Percentiles rank a stretch among this genome's conserved stretches.
Conservation (phyloP, 2,888 invertebrate species). For the Melangyna quadrimaculata region DNA sequence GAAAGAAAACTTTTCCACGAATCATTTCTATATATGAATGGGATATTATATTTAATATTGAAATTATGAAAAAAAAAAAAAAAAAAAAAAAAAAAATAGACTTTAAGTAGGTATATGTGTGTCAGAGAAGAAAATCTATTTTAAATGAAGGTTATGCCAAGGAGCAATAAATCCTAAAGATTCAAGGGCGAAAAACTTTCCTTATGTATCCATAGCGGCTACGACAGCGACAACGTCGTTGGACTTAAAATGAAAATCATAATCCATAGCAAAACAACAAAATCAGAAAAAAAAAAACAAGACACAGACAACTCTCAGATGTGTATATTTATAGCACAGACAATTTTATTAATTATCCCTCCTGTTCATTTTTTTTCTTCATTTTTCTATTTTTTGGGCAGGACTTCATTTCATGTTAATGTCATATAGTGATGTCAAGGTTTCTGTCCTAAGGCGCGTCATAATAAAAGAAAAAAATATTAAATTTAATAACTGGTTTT, state of each 20-base stretch:
- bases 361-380: not conserved
- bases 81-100: not conserved
- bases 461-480: not conserved
- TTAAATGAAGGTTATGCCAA: not conserved
- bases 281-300: not conserved
- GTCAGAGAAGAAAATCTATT: not conserved
- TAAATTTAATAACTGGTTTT: not conserved
- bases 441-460: not conserved
- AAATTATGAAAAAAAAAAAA: not conserved
- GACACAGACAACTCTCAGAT: not conserved
- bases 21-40: not conserved
- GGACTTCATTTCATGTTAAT: not conserved
- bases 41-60: not conserved
- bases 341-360: slow-evolving; percentile 3
- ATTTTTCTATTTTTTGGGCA: not conserved
- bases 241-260: not conserved
- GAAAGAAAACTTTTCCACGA: not conserved
- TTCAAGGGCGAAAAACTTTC: not conserved
- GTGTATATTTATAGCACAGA: not conserved
- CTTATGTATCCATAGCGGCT: not conserved
- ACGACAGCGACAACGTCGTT: not conserved
- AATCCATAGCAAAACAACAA: not conserved
- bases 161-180: not conserved
- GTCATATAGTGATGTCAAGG: not conserved
- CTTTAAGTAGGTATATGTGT: not conserved